Evolutionary conservation across 2,113 vertebrate species (phyloP).

Genomic region (Leucopsar rothschildi): DNA sequence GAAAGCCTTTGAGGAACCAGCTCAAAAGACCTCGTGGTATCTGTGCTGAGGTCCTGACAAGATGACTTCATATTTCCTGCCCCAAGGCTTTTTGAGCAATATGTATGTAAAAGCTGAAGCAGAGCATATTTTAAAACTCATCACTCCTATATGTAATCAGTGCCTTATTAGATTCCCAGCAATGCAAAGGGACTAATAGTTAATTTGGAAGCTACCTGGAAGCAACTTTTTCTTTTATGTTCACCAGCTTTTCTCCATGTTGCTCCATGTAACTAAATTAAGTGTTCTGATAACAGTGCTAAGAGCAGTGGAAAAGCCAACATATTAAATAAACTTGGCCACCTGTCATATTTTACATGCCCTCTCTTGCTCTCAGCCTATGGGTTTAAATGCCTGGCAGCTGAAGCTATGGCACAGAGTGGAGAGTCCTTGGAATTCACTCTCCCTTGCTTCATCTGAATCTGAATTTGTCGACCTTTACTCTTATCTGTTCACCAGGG

Average conservation of each 20-base stretch:
- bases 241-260: background rate
- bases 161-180: background rate
- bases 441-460: background rate
- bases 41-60: background rate
- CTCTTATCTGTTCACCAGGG: background rate
- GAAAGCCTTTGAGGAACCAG: background rate
- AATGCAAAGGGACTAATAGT: background rate
- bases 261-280: constrained; percentile 3
- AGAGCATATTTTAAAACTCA: background rate
- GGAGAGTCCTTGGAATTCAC: background rate
- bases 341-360: constrained; percentile 33
- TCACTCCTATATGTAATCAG: background rate
- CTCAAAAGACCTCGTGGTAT: background rate
- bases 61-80: background rate
- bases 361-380: constrained; percentile 18
- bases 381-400: constrained; percentile 3
- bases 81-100: background rate
- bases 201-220: background rate
- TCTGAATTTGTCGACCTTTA: background rate
- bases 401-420: background rate
- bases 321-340: constrained; percentile 51
- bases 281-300: constrained; percentile 18
- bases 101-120: constrained; percentile 4
- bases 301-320: constrained; percentile 28
- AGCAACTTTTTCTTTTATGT: constrained; percentile 18